Conservation (phyloP, 2,113 vertebrate species). For the Eptesicus fuscus region DNA sequence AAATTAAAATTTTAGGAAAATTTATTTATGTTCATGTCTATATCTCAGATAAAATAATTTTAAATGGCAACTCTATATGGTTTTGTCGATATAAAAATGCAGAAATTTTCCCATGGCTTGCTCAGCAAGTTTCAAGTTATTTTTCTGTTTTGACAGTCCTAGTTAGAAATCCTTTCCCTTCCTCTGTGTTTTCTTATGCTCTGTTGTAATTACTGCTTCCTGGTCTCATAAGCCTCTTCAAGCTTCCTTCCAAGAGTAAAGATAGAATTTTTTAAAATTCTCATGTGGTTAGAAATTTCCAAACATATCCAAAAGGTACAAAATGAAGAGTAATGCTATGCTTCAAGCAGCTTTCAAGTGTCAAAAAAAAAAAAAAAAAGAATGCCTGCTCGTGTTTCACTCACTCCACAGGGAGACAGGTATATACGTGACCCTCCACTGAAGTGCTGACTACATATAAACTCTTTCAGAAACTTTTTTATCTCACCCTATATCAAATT, state of each 20-base stretch:
- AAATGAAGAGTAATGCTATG: constrained; percentile 28
- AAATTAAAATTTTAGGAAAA: background rate
- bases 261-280: background rate
- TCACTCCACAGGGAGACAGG: constrained; percentile 7
- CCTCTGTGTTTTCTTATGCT: background rate
- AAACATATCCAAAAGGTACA: constrained; percentile 39
- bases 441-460: background rate
- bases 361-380: constrained; percentile 20
- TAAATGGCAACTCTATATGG: background rate
- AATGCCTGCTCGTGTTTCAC: background rate
- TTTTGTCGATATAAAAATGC: background rate
- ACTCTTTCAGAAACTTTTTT: background rate
- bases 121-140: background rate
- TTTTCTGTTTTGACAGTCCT: background rate
- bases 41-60: background rate
- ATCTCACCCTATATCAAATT: background rate
- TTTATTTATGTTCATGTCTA: background rate
- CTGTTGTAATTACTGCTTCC: constrained; percentile 23
- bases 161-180: constrained; percentile 22
- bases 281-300: constrained; percentile 48
- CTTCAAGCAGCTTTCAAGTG: constrained; percentile 40
- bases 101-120: background rate
- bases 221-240: background rate
- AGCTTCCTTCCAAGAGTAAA: constrained; percentile 42
- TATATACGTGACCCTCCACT: background rate